A percentile compares a stretch with the other conserved stretches of the same genome.
These are phyloP conservation scores for Papilio protenor DNA, from an alignment of 2,888 invertebrate genomes.

Conservation along the genomic window DNA sequence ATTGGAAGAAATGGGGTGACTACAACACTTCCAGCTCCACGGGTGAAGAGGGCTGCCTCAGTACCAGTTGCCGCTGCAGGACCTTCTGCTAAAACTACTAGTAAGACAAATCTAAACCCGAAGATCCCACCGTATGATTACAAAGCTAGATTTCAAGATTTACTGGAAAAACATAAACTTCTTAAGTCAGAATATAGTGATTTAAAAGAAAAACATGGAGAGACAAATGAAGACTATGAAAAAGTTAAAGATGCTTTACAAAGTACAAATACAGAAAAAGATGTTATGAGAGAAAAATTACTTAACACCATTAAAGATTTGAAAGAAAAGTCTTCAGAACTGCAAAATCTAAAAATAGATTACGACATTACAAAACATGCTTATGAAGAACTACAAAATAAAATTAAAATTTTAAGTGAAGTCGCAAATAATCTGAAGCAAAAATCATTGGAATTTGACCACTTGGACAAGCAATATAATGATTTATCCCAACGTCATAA, in stretches of 20 bases:
- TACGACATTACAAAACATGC: slow-evolving; percentile 74
- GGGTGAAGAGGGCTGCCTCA: slow-evolving; percentile 71
- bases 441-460: slow-evolving; percentile 71
- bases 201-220: slow-evolving; percentile 80
- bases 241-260: slow-evolving; percentile 73
- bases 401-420: slow-evolving; percentile 73
- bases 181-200: slow-evolving; percentile 82
- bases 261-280: slow-evolving; percentile 64
- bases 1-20: slow-evolving; percentile 52
- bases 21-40: slow-evolving; percentile 60
- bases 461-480: slow-evolving; percentile 67
- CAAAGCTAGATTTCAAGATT: slow-evolving; percentile 86
- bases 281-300: slow-evolving; percentile 71
- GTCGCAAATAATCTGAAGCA: slow-evolving; percentile 71
- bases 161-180: slow-evolving; percentile 84
- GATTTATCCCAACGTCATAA: slow-evolving; percentile 70
- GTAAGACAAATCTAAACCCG: slow-evolving; percentile 74
- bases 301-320: slow-evolving; percentile 68
- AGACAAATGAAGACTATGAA: slow-evolving; percentile 81
- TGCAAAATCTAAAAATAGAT: slow-evolving; percentile 73
- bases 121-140: slow-evolving; percentile 87
- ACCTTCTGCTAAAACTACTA: slow-evolving; percentile 65
- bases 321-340: slow-evolving; percentile 65
- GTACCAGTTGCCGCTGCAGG: slow-evolving; percentile 45
- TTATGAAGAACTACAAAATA: slow-evolving; percentile 72